A percentile compares a stretch with the other conserved stretches of the same genome.
These are phyloP conservation scores for Eclectus roratus DNA, from an alignment of 2,113 vertebrate genomes.

Conservation along the genomic window DNA sequence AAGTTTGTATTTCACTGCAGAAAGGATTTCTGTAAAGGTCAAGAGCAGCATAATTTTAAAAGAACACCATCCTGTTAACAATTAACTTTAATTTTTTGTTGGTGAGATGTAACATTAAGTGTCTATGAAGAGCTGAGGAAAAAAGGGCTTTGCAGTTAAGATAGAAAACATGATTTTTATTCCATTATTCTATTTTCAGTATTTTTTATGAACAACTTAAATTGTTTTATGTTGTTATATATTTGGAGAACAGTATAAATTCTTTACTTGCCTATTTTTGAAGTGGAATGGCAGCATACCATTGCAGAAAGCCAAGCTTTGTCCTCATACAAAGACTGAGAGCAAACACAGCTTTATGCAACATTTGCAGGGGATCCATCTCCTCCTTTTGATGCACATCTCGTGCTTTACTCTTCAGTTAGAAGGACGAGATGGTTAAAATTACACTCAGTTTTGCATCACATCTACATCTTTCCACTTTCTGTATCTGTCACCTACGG, in stretches of 20 bases:
- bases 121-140: background rate
- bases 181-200: background rate
- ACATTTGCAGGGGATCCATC: background rate
- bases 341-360: background rate
- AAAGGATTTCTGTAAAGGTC: background rate
- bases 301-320: background rate
- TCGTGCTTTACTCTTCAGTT: background rate
- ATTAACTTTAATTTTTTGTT: background rate
- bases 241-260: background rate
- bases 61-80: background rate
- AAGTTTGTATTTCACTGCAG: background rate
- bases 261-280: background rate
- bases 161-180: background rate
- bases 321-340: background rate
- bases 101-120: background rate
- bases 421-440: background rate
- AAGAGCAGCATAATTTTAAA: background rate
- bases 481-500: background rate
- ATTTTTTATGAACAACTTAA: background rate
- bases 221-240: background rate
- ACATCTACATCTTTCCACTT: background rate
- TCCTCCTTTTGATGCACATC: background rate
- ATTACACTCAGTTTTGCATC: background rate
- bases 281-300: background rate
- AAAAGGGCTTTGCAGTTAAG: background rate